Conservation (phyloP, 2,888 invertebrate species). For the Nomada ferruginata region DNA sequence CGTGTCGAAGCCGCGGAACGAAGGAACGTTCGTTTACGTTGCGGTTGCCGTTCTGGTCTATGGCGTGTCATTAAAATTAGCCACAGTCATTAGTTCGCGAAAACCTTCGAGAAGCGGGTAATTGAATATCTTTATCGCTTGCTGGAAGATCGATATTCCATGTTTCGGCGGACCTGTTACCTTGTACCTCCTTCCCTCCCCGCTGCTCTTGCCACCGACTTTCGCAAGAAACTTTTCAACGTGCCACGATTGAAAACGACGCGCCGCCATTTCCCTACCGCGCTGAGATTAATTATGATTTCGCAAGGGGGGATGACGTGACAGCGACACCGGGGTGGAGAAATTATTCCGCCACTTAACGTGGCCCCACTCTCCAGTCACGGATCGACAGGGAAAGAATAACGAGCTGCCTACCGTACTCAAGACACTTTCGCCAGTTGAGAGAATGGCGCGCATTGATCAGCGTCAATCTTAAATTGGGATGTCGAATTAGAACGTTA, state of each 20-base stretch:
- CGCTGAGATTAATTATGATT: slow-evolving; percentile 72
- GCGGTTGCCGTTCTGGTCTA: slow-evolving; percentile 45
- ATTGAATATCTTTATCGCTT: slow-evolving; percentile 72
- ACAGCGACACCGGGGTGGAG: slow-evolving; percentile 55
- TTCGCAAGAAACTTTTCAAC: slow-evolving; percentile 64
- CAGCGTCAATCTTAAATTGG: slow-evolving; percentile 23
- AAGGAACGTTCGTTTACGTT: slow-evolving; percentile 50
- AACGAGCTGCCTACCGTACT: slow-evolving; percentile 36
- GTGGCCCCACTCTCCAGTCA: slow-evolving; percentile 17
- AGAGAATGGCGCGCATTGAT: slow-evolving; percentile 33
- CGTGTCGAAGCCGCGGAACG: slow-evolving; percentile 42
- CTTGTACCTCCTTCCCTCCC: not conserved
- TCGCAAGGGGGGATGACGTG: slow-evolving; percentile 59
- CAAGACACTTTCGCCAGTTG: slow-evolving; percentile 18
- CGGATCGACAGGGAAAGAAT: slow-evolving; percentile 52
- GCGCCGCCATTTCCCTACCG: slow-evolving; percentile 33
- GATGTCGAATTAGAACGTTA: not conserved
- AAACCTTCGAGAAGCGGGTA: slow-evolving; percentile 62
- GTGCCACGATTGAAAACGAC: slow-evolving; percentile 59
- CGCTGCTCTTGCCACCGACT: not conserved
- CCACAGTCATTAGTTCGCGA: slow-evolving; percentile 55
- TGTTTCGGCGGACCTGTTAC: slow-evolving; percentile 28
- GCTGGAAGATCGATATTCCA: slow-evolving; percentile 64
- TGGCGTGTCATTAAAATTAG: slow-evolving; percentile 60
- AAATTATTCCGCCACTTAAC: slow-evolving; percentile 67